Evolutionary conservation across 2,797 vertebrate genomes (phyloP).

Genomic region (Paguma larvata): DNA sequence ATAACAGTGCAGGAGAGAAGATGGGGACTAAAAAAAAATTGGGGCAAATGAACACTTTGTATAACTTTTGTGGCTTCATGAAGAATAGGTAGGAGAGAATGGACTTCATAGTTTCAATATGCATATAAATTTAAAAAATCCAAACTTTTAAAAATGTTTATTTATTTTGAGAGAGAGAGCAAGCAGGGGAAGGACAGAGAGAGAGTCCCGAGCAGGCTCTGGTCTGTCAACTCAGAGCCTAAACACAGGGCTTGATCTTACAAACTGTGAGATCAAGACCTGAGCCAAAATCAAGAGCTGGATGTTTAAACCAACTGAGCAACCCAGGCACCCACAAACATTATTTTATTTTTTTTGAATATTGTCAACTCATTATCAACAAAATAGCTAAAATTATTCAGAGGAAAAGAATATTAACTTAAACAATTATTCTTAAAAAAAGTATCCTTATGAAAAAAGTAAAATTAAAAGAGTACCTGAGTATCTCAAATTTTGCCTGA

Average conservation of each 20-base stretch:
- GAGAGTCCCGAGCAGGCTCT: too few relatives aligned
- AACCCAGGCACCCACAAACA: too few relatives aligned
- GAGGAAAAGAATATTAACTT: background rate
- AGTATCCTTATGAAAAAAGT: background rate
- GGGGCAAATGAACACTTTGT: background rate
- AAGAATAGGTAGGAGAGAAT: background rate
- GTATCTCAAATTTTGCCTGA: background rate
- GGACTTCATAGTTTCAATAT: background rate
- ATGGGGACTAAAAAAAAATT: background rate
- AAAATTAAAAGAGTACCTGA: background rate
- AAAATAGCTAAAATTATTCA: background rate
- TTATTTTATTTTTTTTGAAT: background rate
- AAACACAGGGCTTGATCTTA: too few relatives aligned
- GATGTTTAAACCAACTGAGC: too few relatives aligned
- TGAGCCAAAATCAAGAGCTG: too few relatives aligned
- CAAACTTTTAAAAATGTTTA: background rate
- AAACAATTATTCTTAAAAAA: background rate
- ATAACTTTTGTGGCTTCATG: background rate
- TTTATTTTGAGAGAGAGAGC: too few relatives aligned
- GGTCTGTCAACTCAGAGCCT: too few relatives aligned
- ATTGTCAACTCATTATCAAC: background rate
- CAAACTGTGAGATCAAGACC: too few relatives aligned
- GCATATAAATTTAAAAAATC: background rate
- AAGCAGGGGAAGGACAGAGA: too few relatives aligned
- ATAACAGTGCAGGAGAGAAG: background rate